phyloP scores from a whole-genome alignment of 2,888 invertebrate species.

The Pseudoips prasinana region DNA sequence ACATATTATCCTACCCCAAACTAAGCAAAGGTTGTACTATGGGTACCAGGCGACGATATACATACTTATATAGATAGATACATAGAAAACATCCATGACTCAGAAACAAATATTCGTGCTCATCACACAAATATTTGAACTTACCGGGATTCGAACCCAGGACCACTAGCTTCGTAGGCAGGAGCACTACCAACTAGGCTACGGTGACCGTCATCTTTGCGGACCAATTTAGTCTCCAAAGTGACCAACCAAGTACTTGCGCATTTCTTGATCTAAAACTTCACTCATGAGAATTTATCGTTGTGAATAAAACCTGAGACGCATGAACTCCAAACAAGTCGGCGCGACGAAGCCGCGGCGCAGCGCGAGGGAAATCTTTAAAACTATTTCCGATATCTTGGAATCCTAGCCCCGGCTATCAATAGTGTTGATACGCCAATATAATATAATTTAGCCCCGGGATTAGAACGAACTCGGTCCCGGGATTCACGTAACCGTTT shows the following conservation, averaged over 20 bases:
- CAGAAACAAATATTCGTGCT: too few relatives aligned
- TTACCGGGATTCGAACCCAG: too few relatives aligned
- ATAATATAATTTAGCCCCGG: too few relatives aligned
- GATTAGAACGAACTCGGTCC: background rate
- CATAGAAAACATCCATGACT: too few relatives aligned
- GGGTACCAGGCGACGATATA: too few relatives aligned
- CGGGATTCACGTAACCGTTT: background rate
- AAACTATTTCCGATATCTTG: slow-evolving; percentile 23
- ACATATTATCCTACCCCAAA: too few relatives aligned
- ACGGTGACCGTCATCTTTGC: background rate
- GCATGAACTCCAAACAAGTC: background rate
- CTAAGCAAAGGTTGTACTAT: background rate
- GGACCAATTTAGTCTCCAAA: too few relatives aligned
- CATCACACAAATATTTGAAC: too few relatives aligned
- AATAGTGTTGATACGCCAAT: background rate
- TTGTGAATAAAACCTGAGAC: background rate
- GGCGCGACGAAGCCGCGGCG: background rate
- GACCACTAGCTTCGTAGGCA: too few relatives aligned
- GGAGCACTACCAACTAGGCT: too few relatives aligned
- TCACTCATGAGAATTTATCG: background rate
- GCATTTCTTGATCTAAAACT: background rate
- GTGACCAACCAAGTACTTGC: too few relatives aligned
- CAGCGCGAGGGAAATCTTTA: slow-evolving; percentile 21
- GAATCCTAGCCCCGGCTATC: slow-evolving; percentile 8
- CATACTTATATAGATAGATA: too few relatives aligned